These are phyloP conservation scores for Muntiacus reevesi DNA, from an alignment of 2,113 vertebrate genomes.

Conservation along the genomic window DNA sequence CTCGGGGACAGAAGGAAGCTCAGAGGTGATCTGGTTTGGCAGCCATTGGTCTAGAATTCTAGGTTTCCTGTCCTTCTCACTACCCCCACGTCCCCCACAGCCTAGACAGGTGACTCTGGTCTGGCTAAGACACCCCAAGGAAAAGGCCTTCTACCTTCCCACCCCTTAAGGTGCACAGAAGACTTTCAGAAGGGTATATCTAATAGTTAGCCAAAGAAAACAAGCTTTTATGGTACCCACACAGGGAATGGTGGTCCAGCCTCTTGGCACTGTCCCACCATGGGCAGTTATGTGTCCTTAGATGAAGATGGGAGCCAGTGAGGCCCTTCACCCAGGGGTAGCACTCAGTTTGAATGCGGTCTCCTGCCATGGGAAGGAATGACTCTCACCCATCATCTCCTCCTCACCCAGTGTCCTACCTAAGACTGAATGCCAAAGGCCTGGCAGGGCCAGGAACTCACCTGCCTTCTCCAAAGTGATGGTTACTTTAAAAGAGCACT, in stretches of 20 bases:
- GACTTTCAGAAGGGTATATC: not conserved
- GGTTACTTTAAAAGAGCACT: not conserved
- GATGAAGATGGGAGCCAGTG: not conserved
- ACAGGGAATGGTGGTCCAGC: not conserved
- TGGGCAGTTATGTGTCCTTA: not conserved
- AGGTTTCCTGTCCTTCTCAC: not conserved
- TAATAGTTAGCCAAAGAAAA: not conserved
- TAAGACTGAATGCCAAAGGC: not conserved
- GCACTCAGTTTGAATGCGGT: not conserved
- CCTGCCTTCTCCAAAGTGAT: not conserved
- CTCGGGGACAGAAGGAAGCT: not conserved
- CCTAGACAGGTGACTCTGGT: not conserved
- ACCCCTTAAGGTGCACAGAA: not conserved
- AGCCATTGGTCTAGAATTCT: not conserved
- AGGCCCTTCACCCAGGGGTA: not conserved
- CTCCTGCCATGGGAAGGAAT: not conserved
- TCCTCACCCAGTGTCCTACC: not conserved
- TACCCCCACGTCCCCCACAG: fast-evolving
- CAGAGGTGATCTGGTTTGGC: not conserved
- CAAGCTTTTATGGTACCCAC: not conserved
- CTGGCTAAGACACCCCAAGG: not conserved
- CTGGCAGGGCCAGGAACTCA: not conserved
- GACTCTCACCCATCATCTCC: not conserved
- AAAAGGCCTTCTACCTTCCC: not conserved
- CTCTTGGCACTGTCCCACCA: not conserved